Conservation (phyloP, 2,888 invertebrate species). For the Lutraria lutraria region DNA sequence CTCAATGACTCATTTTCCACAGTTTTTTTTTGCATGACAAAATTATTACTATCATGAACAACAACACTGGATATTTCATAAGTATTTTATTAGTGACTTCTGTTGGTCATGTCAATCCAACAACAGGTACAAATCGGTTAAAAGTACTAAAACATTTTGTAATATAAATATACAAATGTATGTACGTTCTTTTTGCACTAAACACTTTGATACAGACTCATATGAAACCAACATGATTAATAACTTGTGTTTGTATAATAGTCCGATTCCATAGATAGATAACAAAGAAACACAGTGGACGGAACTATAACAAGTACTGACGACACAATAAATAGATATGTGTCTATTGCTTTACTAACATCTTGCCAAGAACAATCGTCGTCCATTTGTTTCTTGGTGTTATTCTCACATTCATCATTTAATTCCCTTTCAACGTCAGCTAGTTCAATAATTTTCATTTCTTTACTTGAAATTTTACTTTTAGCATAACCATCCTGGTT, state of each 20-base stretch:
- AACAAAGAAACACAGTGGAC: not conserved
- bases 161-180: too few species aligned
- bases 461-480: not conserved
- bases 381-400: not conserved
- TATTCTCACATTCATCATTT: not conserved
- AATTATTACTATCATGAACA: too few species aligned
- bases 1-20: too few species aligned
- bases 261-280: not conserved
- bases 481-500: not conserved
- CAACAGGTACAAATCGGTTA: too few species aligned
- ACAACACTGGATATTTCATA: too few species aligned
- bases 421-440: not conserved
- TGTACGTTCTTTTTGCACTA: too few species aligned
- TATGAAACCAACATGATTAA: too few species aligned
- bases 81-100: too few species aligned
- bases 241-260: not conserved
- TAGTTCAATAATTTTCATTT: not conserved
- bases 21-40: too few species aligned
- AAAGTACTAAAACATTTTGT: too few species aligned
- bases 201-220: too few species aligned
- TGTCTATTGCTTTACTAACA: conserved; percentile 23
- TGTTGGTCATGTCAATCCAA: too few species aligned
- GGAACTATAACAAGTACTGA: not conserved
- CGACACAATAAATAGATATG: not conserved
- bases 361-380: conserved; percentile 19